A percentile compares a stretch with the other conserved stretches of the same genome.
phyloP scores from a whole-genome alignment of 92 coral and sea anemone genomes.

The Isaurus tuberculatus region DNA sequence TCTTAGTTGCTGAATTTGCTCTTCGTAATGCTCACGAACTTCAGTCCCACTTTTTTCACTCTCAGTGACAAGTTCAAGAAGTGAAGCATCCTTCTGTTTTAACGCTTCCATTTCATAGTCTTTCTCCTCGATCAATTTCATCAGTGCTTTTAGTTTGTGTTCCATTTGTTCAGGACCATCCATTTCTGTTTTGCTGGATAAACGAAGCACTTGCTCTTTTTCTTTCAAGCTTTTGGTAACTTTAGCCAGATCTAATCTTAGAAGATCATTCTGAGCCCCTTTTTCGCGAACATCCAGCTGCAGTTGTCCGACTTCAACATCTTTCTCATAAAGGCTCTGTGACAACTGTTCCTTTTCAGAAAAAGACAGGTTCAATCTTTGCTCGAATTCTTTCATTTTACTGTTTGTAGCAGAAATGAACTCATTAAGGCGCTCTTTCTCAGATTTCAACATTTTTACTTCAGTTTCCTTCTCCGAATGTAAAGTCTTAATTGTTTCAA shows the following conservation, averaged over 20 bases:
- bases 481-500: slow-evolving; percentile 57
- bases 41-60: slow-evolving; percentile 70
- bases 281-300: slow-evolving; percentile 88
- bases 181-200: slow-evolving; percentile 49
- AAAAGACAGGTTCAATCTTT: slow-evolving; percentile 54
- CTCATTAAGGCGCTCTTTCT: slow-evolving; percentile 72
- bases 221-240: slow-evolving; percentile 77
- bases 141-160: slow-evolving; percentile 69
- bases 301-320: slow-evolving; percentile 67
- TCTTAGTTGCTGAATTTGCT: slow-evolving; percentile 70
- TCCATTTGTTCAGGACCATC: slow-evolving; percentile 58
- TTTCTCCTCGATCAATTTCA: slow-evolving; percentile 81
- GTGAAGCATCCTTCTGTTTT: slow-evolving; percentile 89
- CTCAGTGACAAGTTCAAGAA: slow-evolving; percentile 82
- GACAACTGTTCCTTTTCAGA: slow-evolving; percentile 73
- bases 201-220: slow-evolving; percentile 77
- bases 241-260: slow-evolving; percentile 82
- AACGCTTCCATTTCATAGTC: slow-evolving; percentile 93
- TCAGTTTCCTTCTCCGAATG: slow-evolving; percentile 76
- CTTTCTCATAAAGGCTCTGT: slow-evolving; percentile 59
- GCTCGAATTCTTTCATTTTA: slow-evolving; percentile 70
- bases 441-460: slow-evolving; percentile 67
- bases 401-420: slow-evolving; percentile 61
- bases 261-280: slow-evolving; percentile 85
- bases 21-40: slow-evolving; percentile 75